Evolutionary conservation across 2,888 invertebrate species (phyloP).

Genomic region (Caradrina kadenii): DNA sequence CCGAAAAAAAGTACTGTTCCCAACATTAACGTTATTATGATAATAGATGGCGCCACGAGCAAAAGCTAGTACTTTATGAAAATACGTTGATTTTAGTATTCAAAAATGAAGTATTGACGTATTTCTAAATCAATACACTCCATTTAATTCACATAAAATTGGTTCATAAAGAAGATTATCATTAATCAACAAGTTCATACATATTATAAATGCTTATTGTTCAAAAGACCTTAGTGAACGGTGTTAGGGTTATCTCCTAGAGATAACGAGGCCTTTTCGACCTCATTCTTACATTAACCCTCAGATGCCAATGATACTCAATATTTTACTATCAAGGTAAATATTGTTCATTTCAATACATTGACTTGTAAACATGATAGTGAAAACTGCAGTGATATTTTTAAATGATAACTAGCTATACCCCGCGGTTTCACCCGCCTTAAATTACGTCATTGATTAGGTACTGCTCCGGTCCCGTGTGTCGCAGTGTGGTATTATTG

Average conservation of each 20-base stretch:
- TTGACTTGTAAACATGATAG: conserved; percentile 34
- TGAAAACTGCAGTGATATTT: conserved; percentile 21
- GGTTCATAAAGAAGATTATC: not conserved
- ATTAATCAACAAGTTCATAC: conserved; percentile 5
- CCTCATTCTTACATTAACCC: conserved; percentile 43
- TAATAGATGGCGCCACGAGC: too few species aligned
- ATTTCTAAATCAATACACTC: too few species aligned
- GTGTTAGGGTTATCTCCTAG: conserved; percentile 46
- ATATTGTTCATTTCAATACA: conserved; percentile 25
- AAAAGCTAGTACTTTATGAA: too few species aligned
- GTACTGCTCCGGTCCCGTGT: too few species aligned
- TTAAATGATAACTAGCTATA: not conserved
- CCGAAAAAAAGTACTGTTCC: too few species aligned
- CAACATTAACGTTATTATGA: too few species aligned
- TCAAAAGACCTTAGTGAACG: conserved; percentile 24
- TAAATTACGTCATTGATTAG: too few species aligned
- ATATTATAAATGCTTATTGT: conserved; percentile 29
- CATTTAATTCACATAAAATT: too few species aligned
- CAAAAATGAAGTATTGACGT: too few species aligned
- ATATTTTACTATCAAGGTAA: conserved; percentile 40
- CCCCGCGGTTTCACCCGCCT: too few species aligned
- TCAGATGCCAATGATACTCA: conserved; percentile 28
- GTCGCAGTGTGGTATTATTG: too few species aligned
- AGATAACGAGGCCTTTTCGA: conserved; percentile 46
- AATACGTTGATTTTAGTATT: too few species aligned